phyloP scores from a whole-genome alignment of 2,113 vertebrate genomes.

The Peromyscus polionotus region DNA sequence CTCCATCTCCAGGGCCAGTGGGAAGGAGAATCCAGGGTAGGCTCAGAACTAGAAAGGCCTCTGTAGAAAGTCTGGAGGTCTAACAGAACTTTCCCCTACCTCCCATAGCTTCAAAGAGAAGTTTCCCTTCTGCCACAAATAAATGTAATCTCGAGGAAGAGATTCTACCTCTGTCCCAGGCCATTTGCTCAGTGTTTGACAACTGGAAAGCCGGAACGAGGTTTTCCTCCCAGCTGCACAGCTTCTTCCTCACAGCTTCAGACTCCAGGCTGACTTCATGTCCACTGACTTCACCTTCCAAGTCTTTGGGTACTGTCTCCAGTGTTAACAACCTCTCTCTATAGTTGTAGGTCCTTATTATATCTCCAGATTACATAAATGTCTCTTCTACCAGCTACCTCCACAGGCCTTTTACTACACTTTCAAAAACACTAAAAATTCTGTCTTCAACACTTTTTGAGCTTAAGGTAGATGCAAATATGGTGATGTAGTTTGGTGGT shows the following conservation, averaged over 20 bases:
- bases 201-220: background rate
- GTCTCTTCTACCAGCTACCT: background rate
- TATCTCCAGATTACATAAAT: constrained; percentile 40
- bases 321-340: background rate
- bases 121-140: background rate
- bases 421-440: constrained; percentile 33
- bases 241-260: background rate
- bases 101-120: background rate
- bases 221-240: background rate
- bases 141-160: background rate
- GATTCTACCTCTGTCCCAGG: background rate
- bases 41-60: background rate
- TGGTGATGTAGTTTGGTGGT: background rate
- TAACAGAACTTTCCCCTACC: background rate
- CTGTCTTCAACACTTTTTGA: background rate
- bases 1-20: background rate
- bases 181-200: background rate
- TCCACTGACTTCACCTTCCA: background rate
- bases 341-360: background rate
- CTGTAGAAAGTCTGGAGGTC: background rate
- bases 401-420: background rate
- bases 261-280: background rate
- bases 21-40: background rate
- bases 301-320: background rate
- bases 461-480: background rate